Conservation (phyloP, 2,888 invertebrate genomes). For the Actias luna region DNA sequence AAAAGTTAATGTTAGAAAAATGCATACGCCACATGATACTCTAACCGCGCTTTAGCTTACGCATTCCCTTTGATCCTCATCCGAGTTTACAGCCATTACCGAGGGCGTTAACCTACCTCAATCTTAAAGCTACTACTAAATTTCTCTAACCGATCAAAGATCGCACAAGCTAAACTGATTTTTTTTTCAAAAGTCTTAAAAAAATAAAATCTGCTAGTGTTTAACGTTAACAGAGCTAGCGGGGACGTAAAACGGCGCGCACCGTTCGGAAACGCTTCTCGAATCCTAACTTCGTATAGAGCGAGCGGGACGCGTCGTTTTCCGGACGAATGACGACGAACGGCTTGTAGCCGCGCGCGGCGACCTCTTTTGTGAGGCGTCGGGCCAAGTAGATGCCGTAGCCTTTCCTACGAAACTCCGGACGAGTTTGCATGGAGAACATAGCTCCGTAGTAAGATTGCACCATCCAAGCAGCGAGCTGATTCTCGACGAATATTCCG, state of each 20-base stretch:
- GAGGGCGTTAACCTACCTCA: conserved; percentile 72
- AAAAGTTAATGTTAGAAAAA: conserved; percentile 51
- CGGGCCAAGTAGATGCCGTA: conserved; percentile 89
- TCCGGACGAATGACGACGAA: conserved; percentile 93
- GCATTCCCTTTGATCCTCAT: conserved; percentile 25
- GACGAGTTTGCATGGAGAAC: conserved; percentile 95
- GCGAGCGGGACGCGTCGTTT: conserved; percentile 91
- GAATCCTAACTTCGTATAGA: conserved; percentile 92
- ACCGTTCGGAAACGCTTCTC: conserved; percentile 90
- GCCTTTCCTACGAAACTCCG: conserved; percentile 87
- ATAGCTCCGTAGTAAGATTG: conserved; percentile 95
- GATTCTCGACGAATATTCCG: conserved; percentile 89
- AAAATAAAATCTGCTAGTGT: conserved; percentile 81
- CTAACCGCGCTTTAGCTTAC: conserved; percentile 24
- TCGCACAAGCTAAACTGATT: conserved; percentile 76
- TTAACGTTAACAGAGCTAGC: conserved; percentile 65
- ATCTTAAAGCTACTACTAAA: conserved; percentile 79
- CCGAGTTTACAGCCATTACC: conserved; percentile 41
- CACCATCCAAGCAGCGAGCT: conserved; percentile 94
- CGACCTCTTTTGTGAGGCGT: conserved; percentile 84
- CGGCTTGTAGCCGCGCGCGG: conserved; percentile 89
- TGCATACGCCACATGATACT: conserved; percentile 39
- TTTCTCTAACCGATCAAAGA: conserved; percentile 77
- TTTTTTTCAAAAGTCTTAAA: conserved; percentile 79
- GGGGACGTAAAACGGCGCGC: conserved; percentile 87